These are phyloP conservation scores for Channallabes apus DNA, from an alignment of 2,797 vertebrate species.

Conservation along the genomic window DNA sequence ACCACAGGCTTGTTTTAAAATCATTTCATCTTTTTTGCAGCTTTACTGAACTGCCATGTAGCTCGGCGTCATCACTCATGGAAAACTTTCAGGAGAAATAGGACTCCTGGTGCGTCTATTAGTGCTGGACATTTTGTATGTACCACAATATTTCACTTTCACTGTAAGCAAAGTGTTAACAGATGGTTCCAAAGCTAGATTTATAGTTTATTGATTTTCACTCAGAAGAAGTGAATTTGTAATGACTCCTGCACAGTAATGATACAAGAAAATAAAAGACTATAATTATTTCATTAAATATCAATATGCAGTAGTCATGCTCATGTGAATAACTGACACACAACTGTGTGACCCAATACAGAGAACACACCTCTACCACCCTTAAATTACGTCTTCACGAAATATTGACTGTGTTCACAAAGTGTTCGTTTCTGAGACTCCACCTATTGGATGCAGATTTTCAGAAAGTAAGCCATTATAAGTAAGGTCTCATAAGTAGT, in stretches of 20 bases:
- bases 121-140: not conserved
- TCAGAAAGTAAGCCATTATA: not conserved
- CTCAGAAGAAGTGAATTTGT: no score
- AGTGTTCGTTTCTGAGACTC: not conserved
- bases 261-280: not conserved
- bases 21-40: slow-evolving; percentile 41
- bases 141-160: slow-evolving; percentile 8
- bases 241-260: not conserved
- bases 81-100: slow-evolving; percentile 19
- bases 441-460: not conserved
- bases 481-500: not conserved
- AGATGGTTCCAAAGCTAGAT: not conserved
- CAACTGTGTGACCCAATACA: not conserved
- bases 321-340: not conserved
- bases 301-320: not conserved
- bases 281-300: not conserved
- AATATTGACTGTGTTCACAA: not conserved
- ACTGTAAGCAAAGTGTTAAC: not conserved
- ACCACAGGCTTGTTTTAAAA: slow-evolving; percentile 51
- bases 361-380: not conserved
- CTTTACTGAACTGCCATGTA: not conserved
- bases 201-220: not conserved
- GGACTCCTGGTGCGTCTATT: not conserved
- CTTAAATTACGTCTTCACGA: not conserved
- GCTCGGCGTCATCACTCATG: not conserved